Evolutionary conservation across 2,888 invertebrate species (phyloP).

Genomic region (Acronicta psi): DNA sequence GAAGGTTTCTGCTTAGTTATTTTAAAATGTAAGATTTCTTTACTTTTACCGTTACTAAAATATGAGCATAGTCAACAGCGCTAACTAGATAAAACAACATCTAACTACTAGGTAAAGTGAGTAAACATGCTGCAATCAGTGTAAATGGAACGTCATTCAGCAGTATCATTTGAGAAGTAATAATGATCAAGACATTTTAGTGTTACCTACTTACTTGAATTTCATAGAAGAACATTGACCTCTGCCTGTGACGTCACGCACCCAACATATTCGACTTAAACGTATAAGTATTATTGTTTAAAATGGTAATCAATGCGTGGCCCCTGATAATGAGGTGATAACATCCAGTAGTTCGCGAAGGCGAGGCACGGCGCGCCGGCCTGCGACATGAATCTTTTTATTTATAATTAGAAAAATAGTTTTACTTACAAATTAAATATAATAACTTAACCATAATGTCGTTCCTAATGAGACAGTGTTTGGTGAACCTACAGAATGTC

Average conservation of each 20-base stretch:
- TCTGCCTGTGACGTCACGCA: constrained; percentile 56
- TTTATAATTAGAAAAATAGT: constrained; percentile 22
- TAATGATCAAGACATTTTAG: constrained; percentile 20
- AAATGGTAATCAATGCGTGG: constrained; percentile 77
- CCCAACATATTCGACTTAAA: constrained; percentile 62
- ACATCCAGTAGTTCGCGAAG: constrained; percentile 69
- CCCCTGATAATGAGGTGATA: constrained; percentile 78
- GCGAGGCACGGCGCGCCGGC: constrained; percentile 56
- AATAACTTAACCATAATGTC: constrained; percentile 68
- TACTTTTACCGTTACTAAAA: no score
- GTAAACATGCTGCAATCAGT: constrained; percentile 13
- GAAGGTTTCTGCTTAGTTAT: no score
- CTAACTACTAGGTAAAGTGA: constrained; percentile 19
- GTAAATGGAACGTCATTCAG: constrained; percentile 1
- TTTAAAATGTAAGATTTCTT: no score
- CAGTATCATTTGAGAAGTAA: constrained; percentile 17
- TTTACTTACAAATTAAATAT: constrained; percentile 8
- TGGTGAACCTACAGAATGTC: constrained; percentile 71
- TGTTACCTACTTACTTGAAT: constrained; percentile 28
- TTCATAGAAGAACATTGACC: constrained; percentile 62
- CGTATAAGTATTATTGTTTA: constrained; percentile 70
- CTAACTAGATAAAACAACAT: no score
- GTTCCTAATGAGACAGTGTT: constrained; percentile 74
- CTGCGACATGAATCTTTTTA: constrained; percentile 57
- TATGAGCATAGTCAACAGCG: background rate